phyloP scores from a whole-genome alignment of 1,140 invertebrate species.

The Harlomillsia oculata region DNA sequence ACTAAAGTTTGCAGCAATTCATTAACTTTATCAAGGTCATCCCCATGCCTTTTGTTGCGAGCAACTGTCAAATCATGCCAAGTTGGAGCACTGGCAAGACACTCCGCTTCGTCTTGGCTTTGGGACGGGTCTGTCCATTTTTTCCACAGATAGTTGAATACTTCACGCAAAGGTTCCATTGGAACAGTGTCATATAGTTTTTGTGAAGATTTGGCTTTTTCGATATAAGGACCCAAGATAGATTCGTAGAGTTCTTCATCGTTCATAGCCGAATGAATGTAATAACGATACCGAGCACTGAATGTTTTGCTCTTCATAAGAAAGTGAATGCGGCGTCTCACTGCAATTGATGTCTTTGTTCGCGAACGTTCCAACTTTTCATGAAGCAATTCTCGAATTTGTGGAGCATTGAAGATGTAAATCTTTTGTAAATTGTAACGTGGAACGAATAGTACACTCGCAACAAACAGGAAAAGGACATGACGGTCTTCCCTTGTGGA shows the following conservation, averaged over 20 bases:
- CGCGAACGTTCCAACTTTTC: neutral
- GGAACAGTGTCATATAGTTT: neutral
- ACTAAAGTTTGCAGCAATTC: too few species aligned
- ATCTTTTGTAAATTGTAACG: slow-evolving; percentile 5
- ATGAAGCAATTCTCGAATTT: slow-evolving; percentile 16
- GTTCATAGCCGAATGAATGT: neutral
- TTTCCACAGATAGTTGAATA: neutral
- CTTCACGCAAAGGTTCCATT: neutral
- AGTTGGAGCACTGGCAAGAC: too few species aligned
- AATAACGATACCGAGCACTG: neutral
- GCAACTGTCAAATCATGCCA: too few species aligned
- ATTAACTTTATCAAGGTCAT: too few species aligned
- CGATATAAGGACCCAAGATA: neutral
- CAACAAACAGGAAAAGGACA: slow-evolving; percentile 8
- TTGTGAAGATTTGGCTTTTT: neutral
- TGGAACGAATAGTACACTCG: slow-evolving; percentile 17
- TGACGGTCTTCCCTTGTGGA: neutral
- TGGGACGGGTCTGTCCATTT: neutral
- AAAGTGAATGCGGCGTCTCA: slow-evolving; percentile 4
- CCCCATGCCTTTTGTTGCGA: too few species aligned
- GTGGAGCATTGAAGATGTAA: slow-evolving; percentile 17
- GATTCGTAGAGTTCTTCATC: neutral
- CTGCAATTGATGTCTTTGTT: neutral
- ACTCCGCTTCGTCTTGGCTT: neutral
- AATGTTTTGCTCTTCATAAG: slow-evolving; percentile 1